Evolutionary conservation across 53 echinoderm and acorn worm species (phyloP).

Genomic region (Zoroaster sp.): DNA sequence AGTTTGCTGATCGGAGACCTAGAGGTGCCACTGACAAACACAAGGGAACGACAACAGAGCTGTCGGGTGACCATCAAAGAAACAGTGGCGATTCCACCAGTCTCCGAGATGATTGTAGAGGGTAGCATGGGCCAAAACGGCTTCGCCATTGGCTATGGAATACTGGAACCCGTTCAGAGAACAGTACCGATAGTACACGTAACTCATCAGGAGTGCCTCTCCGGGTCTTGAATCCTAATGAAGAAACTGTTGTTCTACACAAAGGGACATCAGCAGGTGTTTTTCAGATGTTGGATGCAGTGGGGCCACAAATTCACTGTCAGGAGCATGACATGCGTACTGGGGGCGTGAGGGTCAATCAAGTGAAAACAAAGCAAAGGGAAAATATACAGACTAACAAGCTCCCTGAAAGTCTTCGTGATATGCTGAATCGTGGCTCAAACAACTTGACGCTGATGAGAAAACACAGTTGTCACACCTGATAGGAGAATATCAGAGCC

Average conservation of each 20-base stretch:
- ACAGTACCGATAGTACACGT: neutral
- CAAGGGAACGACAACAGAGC: neutral
- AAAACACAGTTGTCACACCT: too few relatives aligned
- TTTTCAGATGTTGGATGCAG: neutral
- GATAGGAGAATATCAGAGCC: too few relatives aligned
- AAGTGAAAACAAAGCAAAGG: neutral
- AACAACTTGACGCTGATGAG: too few relatives aligned
- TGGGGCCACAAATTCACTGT: neutral
- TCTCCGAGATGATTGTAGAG: neutral
- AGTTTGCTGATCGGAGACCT: neutral
- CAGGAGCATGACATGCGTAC: neutral
- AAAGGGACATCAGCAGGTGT: neutral
- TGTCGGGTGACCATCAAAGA: neutral
- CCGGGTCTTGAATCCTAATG: neutral
- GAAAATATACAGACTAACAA: neutral
- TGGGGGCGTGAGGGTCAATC: neutral
- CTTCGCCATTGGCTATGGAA: neutral
- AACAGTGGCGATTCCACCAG: neutral
- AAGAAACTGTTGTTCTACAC: neutral
- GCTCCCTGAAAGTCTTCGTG: neutral
- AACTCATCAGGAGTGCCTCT: neutral
- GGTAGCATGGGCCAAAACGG: neutral
- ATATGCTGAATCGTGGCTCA: too few relatives aligned
- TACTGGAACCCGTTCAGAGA: neutral
- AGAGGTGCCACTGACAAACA: conserved; percentile 2